Base-by-base conservation (phyloP, 2,113 vertebrate species). In the Oryzias melastigma region DNA sequence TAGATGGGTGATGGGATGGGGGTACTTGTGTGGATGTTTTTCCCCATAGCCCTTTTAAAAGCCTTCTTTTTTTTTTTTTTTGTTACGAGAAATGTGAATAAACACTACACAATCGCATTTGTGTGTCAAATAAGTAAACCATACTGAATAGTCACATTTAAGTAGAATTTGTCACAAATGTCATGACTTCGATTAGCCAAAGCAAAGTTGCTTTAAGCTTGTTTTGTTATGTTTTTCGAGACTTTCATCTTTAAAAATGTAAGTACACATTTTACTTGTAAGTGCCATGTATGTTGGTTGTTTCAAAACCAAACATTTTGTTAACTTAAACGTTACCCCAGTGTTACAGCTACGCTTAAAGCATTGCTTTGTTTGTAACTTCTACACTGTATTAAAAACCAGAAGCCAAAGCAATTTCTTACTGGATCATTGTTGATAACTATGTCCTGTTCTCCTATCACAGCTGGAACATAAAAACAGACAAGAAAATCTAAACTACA, bases 371-470 rank as follows among this genome's bases (percentile, higher is more conserved):
- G 19, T 78, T 81, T 80, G 60, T 73, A 77, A 41, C 77, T 79
- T 76, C 79, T 77, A 54, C 56, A 65, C 70, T 59, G 47, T 73
- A 47, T 78, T 65, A 48, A 62, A 53, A 79, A 75, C 68, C 58
- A 67, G 66, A 79, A 70, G 81, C 84, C 86, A 87, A 88, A 90
- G 84, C 71, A 58, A 82, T 84, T 80, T 75, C 55, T 80, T 65
- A 66, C 58, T 69, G 66, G 71, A 70, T 58, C 65, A 47, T 71
- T 68, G 42, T 53, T 64, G 72, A 55, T 42, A 58, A 52, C 45
- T 62, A 65, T 50, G 14, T 59, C 52, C 58, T 58, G 46, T 59
- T 77, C 25, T 55, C 58, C 58, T 45, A 54, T 73, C 35, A 40
- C 71, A 58, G 49, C 44, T 54, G 5, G 55, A 54, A 18, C 19